Evolutionary conservation across 2,113 vertebrate genomes (phyloP).

Genomic region (Eudyptes chrysolophus): DNA sequence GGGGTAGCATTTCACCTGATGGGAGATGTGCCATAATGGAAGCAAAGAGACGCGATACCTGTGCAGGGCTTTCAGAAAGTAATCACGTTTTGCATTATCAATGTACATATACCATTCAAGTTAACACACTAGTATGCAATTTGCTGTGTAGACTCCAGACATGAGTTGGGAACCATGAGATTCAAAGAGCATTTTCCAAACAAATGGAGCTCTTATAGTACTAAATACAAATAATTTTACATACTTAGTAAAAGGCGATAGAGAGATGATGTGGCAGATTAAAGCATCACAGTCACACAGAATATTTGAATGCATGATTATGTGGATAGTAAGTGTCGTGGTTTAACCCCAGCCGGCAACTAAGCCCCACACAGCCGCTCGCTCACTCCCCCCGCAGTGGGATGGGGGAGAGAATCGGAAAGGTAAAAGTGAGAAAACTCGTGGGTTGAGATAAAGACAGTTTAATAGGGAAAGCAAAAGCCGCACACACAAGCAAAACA

Average conservation of each 20-base stretch:
- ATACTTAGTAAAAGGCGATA: not conserved
- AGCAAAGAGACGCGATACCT: not conserved
- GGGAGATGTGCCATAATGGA: not conserved
- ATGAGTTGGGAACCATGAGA: not conserved
- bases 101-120: not conserved
- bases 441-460: too few relatives aligned
- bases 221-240: not conserved
- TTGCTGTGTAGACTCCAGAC: not conserved
- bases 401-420: too few relatives aligned
- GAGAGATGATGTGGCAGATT: not conserved
- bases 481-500: too few relatives aligned
- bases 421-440: too few relatives aligned
- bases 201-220: not conserved
- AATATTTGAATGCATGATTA: not conserved
- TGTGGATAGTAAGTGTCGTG: not conserved
- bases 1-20: not conserved
- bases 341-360: too few relatives aligned
- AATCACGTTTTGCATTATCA: not conserved
- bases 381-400: too few relatives aligned
- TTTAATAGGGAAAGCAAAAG: too few relatives aligned
- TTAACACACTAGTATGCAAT: not conserved
- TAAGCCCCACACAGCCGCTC: too few relatives aligned
- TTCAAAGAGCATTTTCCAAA: not conserved
- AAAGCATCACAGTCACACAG: not conserved
- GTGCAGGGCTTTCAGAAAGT: not conserved